Conservation (phyloP, 2,797 vertebrate genomes). For the Phyllotis vaccarum region DNA sequence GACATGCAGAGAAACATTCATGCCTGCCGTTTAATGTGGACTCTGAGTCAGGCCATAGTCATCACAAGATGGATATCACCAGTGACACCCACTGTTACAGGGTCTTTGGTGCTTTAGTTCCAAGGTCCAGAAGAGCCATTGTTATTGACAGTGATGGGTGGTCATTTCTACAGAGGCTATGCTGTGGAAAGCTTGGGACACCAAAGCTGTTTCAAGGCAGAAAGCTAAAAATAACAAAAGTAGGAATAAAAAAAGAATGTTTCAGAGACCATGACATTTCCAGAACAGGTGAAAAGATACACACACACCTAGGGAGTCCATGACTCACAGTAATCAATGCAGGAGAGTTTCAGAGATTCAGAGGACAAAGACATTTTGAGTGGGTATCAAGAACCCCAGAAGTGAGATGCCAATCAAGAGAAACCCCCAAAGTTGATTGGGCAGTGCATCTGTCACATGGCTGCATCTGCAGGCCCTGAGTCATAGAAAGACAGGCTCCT, state of each 20-base stretch:
- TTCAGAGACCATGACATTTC: neutral
- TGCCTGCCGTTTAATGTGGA: neutral
- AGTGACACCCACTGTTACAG: accelerated
- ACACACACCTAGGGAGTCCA: neutral
- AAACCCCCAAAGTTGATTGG: neutral
- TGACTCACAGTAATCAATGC: neutral
- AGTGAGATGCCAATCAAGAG: neutral
- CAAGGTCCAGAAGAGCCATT: neutral
- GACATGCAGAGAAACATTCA: neutral
- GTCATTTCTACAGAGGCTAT: neutral
- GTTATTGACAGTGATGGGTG: neutral
- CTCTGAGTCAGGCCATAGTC: neutral
- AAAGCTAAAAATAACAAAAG: slow-evolving; percentile 13
- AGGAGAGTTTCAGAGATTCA: neutral
- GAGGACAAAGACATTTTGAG: neutral
- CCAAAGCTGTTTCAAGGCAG: neutral
- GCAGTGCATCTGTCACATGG: neutral
- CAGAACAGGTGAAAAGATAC: neutral
- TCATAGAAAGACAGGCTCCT: neutral
- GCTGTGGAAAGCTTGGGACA: neutral
- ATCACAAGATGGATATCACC: neutral
- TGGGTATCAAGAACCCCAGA: neutral
- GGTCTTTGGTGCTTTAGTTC: neutral
- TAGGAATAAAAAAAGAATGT: slow-evolving; percentile 4
- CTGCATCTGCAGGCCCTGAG: neutral